These are phyloP conservation scores for Thysanoteuthis rhombus DNA, from an alignment of 2,888 invertebrate species.

Conservation along the genomic window DNA sequence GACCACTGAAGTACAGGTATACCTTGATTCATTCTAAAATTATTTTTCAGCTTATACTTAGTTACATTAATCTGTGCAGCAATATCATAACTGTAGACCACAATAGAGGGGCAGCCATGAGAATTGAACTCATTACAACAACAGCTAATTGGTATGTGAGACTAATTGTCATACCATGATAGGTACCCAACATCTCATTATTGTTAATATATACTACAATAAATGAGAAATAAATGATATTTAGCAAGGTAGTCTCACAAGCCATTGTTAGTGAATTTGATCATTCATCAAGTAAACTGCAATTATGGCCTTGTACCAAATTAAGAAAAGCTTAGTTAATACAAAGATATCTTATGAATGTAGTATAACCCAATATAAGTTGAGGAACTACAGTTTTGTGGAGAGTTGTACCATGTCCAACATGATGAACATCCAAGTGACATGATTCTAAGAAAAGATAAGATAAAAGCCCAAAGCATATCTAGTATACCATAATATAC, in stretches of 20 bases:
- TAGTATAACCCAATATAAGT: no score
- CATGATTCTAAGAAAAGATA: neutral
- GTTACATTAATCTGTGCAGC: no score
- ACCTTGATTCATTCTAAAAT: no score
- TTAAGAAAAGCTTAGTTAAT: neutral
- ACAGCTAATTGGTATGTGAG: no score
- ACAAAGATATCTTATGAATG: no score
- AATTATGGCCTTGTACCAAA: neutral
- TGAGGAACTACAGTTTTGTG: no score
- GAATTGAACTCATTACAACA: neutral
- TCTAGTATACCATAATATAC: neutral
- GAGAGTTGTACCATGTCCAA: no score
- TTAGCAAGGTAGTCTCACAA: neutral
- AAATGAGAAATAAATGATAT: neutral
- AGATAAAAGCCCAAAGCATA: neutral
- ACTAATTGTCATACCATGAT: no score
- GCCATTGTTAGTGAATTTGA: neutral
- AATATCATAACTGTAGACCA: no score
- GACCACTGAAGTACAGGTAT: neutral
- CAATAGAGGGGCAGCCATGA: neutral
- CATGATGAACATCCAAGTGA: neutral
- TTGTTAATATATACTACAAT: no score
- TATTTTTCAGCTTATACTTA: no score
- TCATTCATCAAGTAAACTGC: neutral
- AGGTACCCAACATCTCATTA: no score